Conservation (phyloP, 2,888 invertebrate species). For the Parasteatoda lunata region DNA sequence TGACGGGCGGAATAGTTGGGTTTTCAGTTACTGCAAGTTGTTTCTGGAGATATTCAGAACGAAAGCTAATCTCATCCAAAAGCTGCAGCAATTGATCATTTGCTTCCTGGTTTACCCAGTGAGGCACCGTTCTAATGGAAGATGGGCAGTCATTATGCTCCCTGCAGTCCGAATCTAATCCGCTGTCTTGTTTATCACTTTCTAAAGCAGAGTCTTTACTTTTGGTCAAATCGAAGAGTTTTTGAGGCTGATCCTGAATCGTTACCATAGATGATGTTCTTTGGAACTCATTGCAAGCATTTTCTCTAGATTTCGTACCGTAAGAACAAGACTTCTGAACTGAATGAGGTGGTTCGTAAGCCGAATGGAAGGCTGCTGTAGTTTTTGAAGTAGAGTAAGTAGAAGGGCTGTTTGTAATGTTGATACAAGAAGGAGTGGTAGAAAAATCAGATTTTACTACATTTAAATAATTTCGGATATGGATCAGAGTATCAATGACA, state of each 20-base stretch:
- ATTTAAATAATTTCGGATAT: constrained; percentile 45
- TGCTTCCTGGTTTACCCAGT: constrained; percentile 22
- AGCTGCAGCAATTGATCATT: constrained; percentile 56
- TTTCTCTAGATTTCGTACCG: constrained; percentile 40
- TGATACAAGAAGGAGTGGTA: neutral
- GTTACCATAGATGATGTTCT: constrained; percentile 9
- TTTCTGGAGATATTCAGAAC: constrained; percentile 50
- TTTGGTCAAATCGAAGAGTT: constrained; percentile 45
- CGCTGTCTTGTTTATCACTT: constrained; percentile 68
- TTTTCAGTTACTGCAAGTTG: constrained; percentile 51
- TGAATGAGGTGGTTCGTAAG: constrained; percentile 23
- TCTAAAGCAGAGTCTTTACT: constrained; percentile 56
- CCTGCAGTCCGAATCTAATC: constrained; percentile 66
- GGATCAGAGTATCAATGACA: constrained; percentile 53
- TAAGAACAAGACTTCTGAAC: constrained; percentile 21
- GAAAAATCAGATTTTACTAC: constrained; percentile 22
- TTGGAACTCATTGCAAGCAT: constrained; percentile 2
- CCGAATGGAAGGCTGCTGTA: constrained; percentile 10
- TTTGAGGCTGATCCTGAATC: constrained; percentile 26
- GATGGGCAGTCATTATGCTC: constrained; percentile 39
- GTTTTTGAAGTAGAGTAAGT: neutral
- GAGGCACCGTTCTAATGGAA: constrained; percentile 29
- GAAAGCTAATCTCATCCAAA: constrained; percentile 56
- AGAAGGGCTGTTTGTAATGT: neutral
- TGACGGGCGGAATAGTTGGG: neutral